Conservation (phyloP, 2,888 invertebrate species). For the Tuberolachnus salignus region DNA sequence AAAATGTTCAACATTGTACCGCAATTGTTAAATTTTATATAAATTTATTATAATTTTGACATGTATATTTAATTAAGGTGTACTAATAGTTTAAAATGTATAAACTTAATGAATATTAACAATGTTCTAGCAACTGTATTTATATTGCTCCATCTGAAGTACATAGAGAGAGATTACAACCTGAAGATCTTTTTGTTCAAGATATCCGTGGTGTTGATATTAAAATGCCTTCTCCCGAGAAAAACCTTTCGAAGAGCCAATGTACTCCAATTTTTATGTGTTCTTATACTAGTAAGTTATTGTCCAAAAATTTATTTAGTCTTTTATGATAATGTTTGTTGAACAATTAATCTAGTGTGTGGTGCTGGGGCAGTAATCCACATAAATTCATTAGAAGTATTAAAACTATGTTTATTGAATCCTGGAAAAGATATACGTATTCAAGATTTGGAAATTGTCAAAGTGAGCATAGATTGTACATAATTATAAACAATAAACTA, state of each 20-base stretch:
- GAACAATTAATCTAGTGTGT: slow-evolving; percentile 61
- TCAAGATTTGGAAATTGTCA: slow-evolving; percentile 96
- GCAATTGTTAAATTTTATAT: too few species aligned
- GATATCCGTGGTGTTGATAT: slow-evolving; percentile 80
- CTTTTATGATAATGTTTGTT: slow-evolving; percentile 16
- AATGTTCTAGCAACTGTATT: slow-evolving; percentile 74
- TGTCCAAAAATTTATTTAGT: neutral
- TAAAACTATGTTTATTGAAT: slow-evolving; percentile 86
- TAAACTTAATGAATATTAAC: slow-evolving; percentile 11
- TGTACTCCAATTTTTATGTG: slow-evolving; percentile 96
- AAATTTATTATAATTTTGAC: neutral
- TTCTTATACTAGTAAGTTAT: slow-evolving; percentile 71
- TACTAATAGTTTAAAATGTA: neutral
- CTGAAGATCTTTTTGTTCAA: slow-evolving; percentile 90
- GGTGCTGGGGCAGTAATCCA: slow-evolving; percentile 93
- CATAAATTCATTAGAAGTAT: slow-evolving; percentile 89
- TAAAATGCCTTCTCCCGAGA: slow-evolving; percentile 76
- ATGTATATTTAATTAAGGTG: slow-evolving; percentile 4
- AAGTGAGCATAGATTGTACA: slow-evolving; percentile 66
- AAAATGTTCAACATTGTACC: too few species aligned
- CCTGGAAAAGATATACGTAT: slow-evolving; percentile 84
- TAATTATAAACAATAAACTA: neutral
- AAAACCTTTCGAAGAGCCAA: slow-evolving; percentile 87
- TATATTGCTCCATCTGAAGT: slow-evolving; percentile 97
- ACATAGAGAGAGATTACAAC: slow-evolving; percentile 89